These are phyloP conservation scores for Phyto melanocephala DNA, from an alignment of 2,888 invertebrate genomes.

Conservation along the genomic window DNA sequence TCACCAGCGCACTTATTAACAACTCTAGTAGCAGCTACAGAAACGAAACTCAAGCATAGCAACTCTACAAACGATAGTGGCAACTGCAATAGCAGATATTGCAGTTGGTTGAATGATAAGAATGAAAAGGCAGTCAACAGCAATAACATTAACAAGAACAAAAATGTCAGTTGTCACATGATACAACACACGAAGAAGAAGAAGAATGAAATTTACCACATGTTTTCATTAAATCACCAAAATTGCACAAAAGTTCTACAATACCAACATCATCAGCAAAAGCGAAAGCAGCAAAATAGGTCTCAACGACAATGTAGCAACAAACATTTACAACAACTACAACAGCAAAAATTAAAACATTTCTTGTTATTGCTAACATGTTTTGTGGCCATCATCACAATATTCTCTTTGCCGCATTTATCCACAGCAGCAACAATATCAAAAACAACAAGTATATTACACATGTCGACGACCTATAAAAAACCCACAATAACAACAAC, in stretches of 20 bases:
- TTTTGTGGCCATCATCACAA: constrained; percentile 71
- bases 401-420: constrained; percentile 68
- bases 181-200: constrained; percentile 24
- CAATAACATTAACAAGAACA: constrained; percentile 59
- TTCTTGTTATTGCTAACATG: constrained; percentile 69
- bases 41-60: not conserved
- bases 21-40: constrained; percentile 29
- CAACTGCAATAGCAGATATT: not conserved
- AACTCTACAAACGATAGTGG: constrained; percentile 67
- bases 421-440: constrained; percentile 62
- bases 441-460: constrained; percentile 53
- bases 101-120: constrained; percentile 3
- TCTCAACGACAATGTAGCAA: constrained; percentile 61
- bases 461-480: constrained; percentile 55
- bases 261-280: constrained; percentile 67
- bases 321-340: constrained; percentile 55
- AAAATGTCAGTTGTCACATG: constrained; percentile 62
- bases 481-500: constrained; percentile 56
- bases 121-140: not conserved
- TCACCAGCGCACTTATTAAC: constrained; percentile 37
- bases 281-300: constrained; percentile 24
- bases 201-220: constrained; percentile 41
- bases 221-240: constrained; percentile 59
- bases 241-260: constrained; percentile 67
- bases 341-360: constrained; percentile 46